phyloP scores from a whole-genome alignment of 2,797 vertebrate species.

The Rhabdophis nuchalis region DNA sequence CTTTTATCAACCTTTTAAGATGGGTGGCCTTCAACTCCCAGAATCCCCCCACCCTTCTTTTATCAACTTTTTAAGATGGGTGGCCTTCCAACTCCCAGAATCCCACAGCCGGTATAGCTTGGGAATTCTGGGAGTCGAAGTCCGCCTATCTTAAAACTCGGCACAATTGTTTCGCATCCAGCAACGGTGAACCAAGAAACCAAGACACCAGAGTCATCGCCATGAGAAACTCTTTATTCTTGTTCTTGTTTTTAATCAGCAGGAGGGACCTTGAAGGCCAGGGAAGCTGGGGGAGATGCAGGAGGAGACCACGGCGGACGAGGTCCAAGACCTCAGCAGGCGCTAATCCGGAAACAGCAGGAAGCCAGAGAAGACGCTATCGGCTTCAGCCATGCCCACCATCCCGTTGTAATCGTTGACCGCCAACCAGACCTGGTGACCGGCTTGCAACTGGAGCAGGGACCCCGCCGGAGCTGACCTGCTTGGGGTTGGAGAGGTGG shows the following conservation, averaged over 20 bases:
- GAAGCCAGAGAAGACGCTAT: conserved; percentile 84
- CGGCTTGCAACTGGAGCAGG: conserved; percentile 60
- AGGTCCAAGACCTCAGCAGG: too few relatives aligned
- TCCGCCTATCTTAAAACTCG: neutral
- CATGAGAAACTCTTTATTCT: neutral
- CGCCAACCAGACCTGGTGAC: conserved; percentile 71
- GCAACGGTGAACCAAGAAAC: neutral
- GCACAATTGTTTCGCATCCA: neutral
- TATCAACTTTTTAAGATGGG: rapidly evolving
- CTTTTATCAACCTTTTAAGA: too few relatives aligned
- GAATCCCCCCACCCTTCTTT: neutral
- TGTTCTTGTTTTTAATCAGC: too few relatives aligned
- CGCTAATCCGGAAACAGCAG: conserved; percentile 74
- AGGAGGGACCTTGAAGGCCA: rapidly evolving
- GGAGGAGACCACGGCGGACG: rapidly evolving
- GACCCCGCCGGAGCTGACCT: conserved; percentile 76
- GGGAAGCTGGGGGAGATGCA: rapidly evolving
- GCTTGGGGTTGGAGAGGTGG: conserved; percentile 65
- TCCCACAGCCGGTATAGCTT: neutral
- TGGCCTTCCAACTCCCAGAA: neutral
- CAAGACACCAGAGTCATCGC: neutral
- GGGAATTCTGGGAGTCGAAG: neutral
- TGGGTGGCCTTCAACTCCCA: rapidly evolving
- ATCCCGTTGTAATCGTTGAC: conserved; percentile 76
- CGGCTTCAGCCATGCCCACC: conserved; percentile 62